Conservation (phyloP, 2,797 vertebrate genomes). For the Orestias chungarensis region DNA sequence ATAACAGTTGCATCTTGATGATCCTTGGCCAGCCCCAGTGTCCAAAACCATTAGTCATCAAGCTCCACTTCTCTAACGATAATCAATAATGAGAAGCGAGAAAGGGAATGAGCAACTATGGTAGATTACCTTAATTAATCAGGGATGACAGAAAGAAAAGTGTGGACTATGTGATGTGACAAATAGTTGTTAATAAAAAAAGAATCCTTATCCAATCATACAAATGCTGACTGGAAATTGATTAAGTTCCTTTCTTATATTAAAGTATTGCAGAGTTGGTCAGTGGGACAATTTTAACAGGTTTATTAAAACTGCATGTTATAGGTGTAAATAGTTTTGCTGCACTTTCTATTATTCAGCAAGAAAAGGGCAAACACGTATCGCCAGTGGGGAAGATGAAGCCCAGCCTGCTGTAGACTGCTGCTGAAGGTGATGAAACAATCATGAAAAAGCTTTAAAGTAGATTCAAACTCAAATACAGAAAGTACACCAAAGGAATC, state of each 20-base stretch:
- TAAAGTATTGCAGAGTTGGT: background rate
- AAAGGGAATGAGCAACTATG: slow-evolving; percentile 14
- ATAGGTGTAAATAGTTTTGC: slow-evolving; percentile 2
- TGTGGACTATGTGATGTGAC: slow-evolving; percentile 15
- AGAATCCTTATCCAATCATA: background rate
- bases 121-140: slow-evolving; percentile 36
- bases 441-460: slow-evolving; percentile 36
- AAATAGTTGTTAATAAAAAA: background rate
- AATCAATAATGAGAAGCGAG: slow-evolving; percentile 50
- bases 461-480: slow-evolving; percentile 24
- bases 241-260: background rate
- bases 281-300: slow-evolving; percentile 12
- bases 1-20: slow-evolving; percentile 49
- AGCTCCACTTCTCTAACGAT: background rate
- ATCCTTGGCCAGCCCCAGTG: slow-evolving; percentile 35
- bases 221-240: background rate
- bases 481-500: slow-evolving; percentile 9
- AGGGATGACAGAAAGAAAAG: slow-evolving; percentile 23
- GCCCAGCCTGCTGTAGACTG: slow-evolving; percentile 20
- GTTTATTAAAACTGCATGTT: slow-evolving; percentile 12
- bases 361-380: slow-evolving; percentile 6
- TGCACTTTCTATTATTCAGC: slow-evolving; percentile 8
- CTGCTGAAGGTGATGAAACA: slow-evolving; percentile 46
- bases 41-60: slow-evolving; percentile 62
- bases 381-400: slow-evolving; percentile 12